Evolutionary conservation across 2,888 invertebrate species (phyloP).

Genomic region (Xylota sylvarum): DNA sequence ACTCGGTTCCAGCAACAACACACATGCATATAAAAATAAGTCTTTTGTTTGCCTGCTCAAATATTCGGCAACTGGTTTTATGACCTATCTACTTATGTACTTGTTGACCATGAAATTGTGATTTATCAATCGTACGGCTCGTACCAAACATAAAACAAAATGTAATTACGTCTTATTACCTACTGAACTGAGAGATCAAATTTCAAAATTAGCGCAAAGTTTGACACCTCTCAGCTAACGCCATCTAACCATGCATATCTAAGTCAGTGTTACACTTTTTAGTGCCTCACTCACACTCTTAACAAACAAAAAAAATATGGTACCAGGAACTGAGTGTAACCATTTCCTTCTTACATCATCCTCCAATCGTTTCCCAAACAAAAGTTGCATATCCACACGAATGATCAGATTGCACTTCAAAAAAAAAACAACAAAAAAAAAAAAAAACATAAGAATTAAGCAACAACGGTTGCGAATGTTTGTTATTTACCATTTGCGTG

Average conservation of each 20-base stretch:
- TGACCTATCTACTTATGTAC: constrained; percentile 18
- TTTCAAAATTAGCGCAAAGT: constrained; percentile 11
- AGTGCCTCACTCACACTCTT: not conserved
- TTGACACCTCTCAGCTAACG: constrained; percentile 22
- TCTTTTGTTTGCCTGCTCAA: constrained; percentile 1
- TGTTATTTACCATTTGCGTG: constrained; percentile 49
- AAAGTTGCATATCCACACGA: constrained; percentile 57
- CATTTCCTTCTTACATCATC: constrained; percentile 57
- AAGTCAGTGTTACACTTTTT: constrained; percentile 5
- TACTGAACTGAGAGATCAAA: not conserved
- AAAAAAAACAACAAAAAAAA: constrained; percentile 3
- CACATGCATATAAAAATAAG: not conserved
- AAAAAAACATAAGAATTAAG: constrained; percentile 32
- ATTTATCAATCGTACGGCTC: constrained; percentile 1
- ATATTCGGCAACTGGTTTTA: not conserved
- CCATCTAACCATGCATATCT: not conserved
- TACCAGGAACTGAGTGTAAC: constrained; percentile 64
- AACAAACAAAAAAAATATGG: not conserved
- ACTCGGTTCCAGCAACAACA: too few relatives aligned
- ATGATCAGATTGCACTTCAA: constrained; percentile 62
- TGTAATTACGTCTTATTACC: constrained; percentile 1
- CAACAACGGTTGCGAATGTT: constrained; percentile 54
- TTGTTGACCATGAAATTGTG: constrained; percentile 17
- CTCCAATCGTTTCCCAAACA: constrained; percentile 28
- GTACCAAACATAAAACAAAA: constrained; percentile 3